Base-by-base conservation (phyloP, 2,797 vertebrate species). In the Sebastiscus tertius region DNA sequence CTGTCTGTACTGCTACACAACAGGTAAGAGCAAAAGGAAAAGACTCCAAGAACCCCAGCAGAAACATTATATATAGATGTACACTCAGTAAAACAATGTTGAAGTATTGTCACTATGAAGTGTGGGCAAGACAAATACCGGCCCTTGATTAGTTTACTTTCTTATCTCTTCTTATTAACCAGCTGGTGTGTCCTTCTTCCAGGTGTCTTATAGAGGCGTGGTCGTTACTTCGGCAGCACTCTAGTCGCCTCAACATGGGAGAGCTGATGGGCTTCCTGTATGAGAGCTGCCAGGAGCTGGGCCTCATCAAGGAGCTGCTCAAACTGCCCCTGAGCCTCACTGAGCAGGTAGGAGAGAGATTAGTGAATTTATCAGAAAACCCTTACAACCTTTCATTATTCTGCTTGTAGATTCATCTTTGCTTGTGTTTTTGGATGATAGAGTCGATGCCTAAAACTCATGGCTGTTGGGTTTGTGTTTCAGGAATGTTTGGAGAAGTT, bases 161-260 rank as follows among this genome's bases (percentile, higher is more conserved):
- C 18, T 70, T 10, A 8, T 42, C 13, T 59, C 42, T 46, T 46
- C 42, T 59, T 4, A 7, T 72, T 73, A 78, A 80, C 58, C 71
- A 46, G 5, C 20, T 22, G 1, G 2, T 72, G 7, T 77, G 1
- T 22, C 6, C 11, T 36, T 63, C 54, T 42, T 91, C 5, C 89
- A 99, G 98, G 89, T 98, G 97, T 89, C 94, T 99, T 84, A 93
- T 97, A 72, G 98, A 99, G 75, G 98, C 98, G 0, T 98, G 97
- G 97, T 93, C 91, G 61, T 89, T 99, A 56, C 72, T 98, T 34
- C 96, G 97, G 52, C 96, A 97, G 4, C 97, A 98, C 59, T 95
- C 93, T 12, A 97, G 92, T 4, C 94, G 91, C 67, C 66, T 97
- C 22, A 97, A 97, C 61, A 55, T 95, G 63, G 93, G 96, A n/a